phyloP scores from a whole-genome alignment of 2,797 vertebrate species.

The Anguilla megastoma region DNA sequence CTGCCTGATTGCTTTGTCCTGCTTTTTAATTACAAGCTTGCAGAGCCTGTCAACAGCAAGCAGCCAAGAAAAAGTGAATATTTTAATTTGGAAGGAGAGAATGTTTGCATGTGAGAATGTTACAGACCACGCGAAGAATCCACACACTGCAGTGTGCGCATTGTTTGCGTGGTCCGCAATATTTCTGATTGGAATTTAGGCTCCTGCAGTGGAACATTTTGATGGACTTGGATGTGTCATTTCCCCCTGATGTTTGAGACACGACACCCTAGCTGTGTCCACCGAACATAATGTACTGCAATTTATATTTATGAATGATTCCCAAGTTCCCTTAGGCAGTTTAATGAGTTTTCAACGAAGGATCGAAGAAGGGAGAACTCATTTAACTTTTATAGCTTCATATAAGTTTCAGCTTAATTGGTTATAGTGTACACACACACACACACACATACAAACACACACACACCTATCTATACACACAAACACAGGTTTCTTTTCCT shows the following conservation, averaged over 20 bases:
- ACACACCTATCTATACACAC: not conserved
- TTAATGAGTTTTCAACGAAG: not conserved
- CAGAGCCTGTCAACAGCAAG: not conserved
- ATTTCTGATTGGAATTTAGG: not conserved
- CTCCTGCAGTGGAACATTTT: not conserved
- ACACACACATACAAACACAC: not conserved
- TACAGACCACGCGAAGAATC: not conserved
- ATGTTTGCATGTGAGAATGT: not conserved
- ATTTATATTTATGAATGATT: not conserved
- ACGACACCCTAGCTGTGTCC: not conserved
- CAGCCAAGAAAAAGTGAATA: not conserved
- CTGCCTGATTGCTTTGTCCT: not conserved
- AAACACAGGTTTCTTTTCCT: not conserved
- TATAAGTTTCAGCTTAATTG: not conserved
- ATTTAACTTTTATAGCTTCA: not conserved
- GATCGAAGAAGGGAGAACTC: not conserved
- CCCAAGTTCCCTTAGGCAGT: not conserved
- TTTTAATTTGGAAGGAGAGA: not conserved
- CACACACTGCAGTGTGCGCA: not conserved
- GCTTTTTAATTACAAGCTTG: slow-evolving; percentile 1
- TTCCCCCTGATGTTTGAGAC: not conserved
- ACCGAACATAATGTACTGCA: not conserved
- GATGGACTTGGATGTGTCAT: not conserved
- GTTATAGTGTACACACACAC: not conserved
- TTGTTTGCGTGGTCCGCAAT: not conserved